Conservation (phyloP, 2,888 invertebrate species). For the Diogma glabrata region DNA sequence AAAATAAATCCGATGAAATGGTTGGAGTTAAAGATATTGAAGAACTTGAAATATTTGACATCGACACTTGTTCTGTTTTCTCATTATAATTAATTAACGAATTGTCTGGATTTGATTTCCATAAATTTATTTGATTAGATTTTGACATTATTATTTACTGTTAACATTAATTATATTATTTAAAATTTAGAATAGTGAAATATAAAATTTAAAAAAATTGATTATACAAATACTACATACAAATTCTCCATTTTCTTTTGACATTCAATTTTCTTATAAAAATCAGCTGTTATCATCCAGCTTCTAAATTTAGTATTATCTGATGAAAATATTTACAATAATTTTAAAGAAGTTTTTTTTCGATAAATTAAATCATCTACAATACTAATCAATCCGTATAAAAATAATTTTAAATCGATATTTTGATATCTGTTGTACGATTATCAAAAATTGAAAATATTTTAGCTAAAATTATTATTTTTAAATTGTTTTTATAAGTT, state of each 20-base stretch:
- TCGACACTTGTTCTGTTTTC: slow-evolving; percentile 2
- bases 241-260: slow-evolving; percentile 12
- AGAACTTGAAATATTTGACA: not conserved
- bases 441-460: too few relatives aligned
- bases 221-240: not conserved
- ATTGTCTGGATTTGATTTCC: slow-evolving; percentile 8
- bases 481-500: too few relatives aligned
- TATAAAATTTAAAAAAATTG: not conserved
- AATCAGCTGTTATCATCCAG: slow-evolving; percentile 11
- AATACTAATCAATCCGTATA: too few relatives aligned
- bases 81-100: not conserved
- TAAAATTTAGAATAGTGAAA: not conserved
- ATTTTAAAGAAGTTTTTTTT: too few relatives aligned
- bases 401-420: too few relatives aligned
- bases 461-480: too few relatives aligned
- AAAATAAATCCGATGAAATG: slow-evolving; percentile 5
- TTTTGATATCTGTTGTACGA: too few relatives aligned
- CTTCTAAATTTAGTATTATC: too few relatives aligned
- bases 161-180: slow-evolving; percentile 8
- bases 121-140: slow-evolving; percentile 7
- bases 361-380: too few relatives aligned
- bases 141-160: slow-evolving; percentile 11
- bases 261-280: slow-evolving; percentile 10
- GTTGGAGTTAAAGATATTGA: not conserved
- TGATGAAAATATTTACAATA: too few relatives aligned